Base-by-base conservation (phyloP, 2,113 vertebrate species). In the Hydrochoerus hydrochaeris region DNA sequence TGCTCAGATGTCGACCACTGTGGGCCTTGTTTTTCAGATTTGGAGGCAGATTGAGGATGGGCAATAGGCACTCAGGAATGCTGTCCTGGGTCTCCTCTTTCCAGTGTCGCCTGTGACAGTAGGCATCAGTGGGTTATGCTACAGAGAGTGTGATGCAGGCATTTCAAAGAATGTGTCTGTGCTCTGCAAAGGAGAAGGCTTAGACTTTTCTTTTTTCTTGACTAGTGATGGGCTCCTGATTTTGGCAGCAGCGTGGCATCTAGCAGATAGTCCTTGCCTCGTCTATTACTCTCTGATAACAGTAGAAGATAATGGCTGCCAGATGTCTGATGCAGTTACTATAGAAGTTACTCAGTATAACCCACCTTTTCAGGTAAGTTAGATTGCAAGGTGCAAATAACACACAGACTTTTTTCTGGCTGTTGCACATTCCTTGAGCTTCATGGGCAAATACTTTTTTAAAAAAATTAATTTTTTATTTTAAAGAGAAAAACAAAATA, bases 291-390 rank as follows among this genome's bases (percentile, higher is more conserved):
- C 99, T 94, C 98, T 99, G 95, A 75, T 99, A 98, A 99, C 99
- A 4, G 97, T 99, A 35, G 99, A 99, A 94, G 99, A 99, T 92
- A 98, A 96, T 6, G 99, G 99, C n/a, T 97, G 77, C 80, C 92
- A 99, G 63, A 98, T 99, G 97, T 98, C 99, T 14, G 99, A 99
- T 73, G 98, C 99, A 0, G 97, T 99, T n/a, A 98, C 98, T 0
- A 99, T 99, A 78, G 99, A 99, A 94, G 99, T 99, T 96, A 99
- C 99, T 65, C 99, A 99, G 80, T 99, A 99, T 97, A 99, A 98
- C 94, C 99, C 99, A 0, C 98, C 98, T 2, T 99, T 99, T 98
- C 99, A 99, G 99, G 99, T 99, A 98, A 92, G 91, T 81, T 32
- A 69, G 52, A 28, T 38, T 58, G 52, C 32, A 20, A 11, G 41